Evolutionary conservation across 2,888 invertebrate species (phyloP).

Genomic region (Lampropteryx suffumata): DNA sequence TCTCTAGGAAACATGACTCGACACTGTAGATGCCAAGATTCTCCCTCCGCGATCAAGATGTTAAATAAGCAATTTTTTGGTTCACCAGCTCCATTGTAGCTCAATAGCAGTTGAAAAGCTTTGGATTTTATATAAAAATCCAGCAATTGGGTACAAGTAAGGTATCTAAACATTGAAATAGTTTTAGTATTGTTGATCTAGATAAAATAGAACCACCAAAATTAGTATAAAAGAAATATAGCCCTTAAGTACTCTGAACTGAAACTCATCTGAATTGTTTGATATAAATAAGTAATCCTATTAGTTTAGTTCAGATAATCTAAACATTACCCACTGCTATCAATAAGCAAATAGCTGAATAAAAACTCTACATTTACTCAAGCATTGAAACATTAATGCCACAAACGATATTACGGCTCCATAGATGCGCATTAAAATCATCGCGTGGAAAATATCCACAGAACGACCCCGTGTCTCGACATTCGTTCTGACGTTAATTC

Average conservation of each 20-base stretch:
- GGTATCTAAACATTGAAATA: too few species aligned
- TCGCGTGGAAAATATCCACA: conserved; percentile 79
- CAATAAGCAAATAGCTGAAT: conserved; percentile 33
- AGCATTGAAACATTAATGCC: conserved; percentile 42
- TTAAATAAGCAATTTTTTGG: conserved; percentile 60
- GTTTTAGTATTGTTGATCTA: too few species aligned
- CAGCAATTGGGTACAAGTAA: too few species aligned
- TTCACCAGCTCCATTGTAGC: conserved; percentile 39
- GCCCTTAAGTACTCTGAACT: too few species aligned
- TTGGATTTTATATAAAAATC: background rate
- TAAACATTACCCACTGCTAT: conserved; percentile 11
- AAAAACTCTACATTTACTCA: conserved; percentile 23
- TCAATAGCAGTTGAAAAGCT: conserved; percentile 10
- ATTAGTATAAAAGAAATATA: too few species aligned
- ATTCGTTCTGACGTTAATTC: conserved; percentile 82
- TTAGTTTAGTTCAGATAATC: conserved; percentile 3
- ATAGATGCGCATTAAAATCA: conserved; percentile 77
- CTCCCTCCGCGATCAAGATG: conserved; percentile 63
- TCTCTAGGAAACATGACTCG: conserved; percentile 59
- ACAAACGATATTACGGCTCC: conserved; percentile 65
- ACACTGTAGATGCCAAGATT: conserved; percentile 50
- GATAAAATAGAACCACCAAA: too few species aligned
- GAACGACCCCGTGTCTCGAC: conserved; percentile 78
- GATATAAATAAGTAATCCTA: too few species aligned
- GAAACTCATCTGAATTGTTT: too few species aligned